Conservation (phyloP, 2,797 vertebrate genomes). For the Coreius guichenoti region DNA sequence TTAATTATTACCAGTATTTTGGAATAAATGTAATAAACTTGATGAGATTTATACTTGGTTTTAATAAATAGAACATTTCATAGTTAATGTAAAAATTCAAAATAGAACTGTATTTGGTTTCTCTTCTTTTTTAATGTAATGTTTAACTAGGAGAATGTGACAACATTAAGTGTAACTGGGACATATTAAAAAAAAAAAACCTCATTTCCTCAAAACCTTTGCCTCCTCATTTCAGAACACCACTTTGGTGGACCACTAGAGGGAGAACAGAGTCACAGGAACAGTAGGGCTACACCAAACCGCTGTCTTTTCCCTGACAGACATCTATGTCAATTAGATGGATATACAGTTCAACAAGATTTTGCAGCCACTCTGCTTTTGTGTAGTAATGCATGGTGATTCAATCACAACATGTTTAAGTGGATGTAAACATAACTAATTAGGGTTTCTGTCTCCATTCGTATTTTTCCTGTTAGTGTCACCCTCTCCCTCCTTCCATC, state of each 20-base stretch:
- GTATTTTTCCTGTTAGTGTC: slow-evolving; percentile 1
- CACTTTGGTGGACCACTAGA: slow-evolving; percentile 24
- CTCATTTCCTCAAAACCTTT: too few species aligned
- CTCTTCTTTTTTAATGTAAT: neutral
- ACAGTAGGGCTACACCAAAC: neutral
- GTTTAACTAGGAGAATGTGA: neutral
- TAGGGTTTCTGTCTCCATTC: neutral
- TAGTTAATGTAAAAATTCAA: too few species aligned
- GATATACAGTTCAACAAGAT: neutral
- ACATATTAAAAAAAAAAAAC: neutral
- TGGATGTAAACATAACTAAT: neutral
- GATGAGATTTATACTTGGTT: neutral
- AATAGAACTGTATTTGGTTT: neutral
- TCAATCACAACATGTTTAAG: neutral
- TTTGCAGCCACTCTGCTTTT: neutral
- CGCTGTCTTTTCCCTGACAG: neutral
- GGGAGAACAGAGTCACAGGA: slow-evolving; percentile 2
- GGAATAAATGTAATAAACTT: neutral
- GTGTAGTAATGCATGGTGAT: neutral
- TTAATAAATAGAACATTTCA: neutral
- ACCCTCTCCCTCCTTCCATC: neutral
- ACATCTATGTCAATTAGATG: neutral
- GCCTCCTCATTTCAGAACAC: neutral
- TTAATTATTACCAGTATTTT: too few species aligned
- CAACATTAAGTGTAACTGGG: neutral